Conservation (phyloP, 2,888 invertebrate species). For the Drosophila bunnanda region DNA sequence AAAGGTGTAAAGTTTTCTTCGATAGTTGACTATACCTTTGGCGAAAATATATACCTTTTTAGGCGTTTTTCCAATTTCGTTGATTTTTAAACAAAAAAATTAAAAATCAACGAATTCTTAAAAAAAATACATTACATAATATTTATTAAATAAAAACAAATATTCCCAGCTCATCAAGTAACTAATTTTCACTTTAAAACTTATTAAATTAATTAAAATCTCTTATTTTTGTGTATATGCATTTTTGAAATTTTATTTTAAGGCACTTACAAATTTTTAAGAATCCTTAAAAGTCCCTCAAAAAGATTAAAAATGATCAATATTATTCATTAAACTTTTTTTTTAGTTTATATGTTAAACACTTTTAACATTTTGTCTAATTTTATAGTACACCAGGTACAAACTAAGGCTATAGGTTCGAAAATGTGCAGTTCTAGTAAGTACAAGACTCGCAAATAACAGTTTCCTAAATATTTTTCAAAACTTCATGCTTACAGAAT, state of each 20-base stretch:
- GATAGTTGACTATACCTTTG: neutral
- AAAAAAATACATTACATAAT: neutral
- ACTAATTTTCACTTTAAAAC: no score
- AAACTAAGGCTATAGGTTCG: neutral
- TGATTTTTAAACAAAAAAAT: neutral
- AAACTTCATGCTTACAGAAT: neutral
- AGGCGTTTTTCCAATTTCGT: neutral
- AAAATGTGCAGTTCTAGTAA: neutral
- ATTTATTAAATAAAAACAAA: neutral
- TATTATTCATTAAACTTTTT: neutral
- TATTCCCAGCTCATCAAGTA: no score
- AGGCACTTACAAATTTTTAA: neutral
- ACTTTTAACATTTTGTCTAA: neutral
- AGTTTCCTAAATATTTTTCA: no score
- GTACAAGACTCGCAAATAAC: slow-evolving; percentile 1
- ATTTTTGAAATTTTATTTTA: neutral
- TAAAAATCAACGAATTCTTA: neutral
- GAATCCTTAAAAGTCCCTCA: neutral
- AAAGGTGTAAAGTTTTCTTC: neutral
- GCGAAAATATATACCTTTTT: no score
- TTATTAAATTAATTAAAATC: no score
- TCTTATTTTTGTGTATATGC: no score
- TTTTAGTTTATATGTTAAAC: neutral
- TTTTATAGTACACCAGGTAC: slow-evolving; percentile 3
- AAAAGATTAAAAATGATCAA: neutral